Evolutionary conservation across 2,888 invertebrate species (phyloP).

Genomic region (Leptinotarsa tumamoca): DNA sequence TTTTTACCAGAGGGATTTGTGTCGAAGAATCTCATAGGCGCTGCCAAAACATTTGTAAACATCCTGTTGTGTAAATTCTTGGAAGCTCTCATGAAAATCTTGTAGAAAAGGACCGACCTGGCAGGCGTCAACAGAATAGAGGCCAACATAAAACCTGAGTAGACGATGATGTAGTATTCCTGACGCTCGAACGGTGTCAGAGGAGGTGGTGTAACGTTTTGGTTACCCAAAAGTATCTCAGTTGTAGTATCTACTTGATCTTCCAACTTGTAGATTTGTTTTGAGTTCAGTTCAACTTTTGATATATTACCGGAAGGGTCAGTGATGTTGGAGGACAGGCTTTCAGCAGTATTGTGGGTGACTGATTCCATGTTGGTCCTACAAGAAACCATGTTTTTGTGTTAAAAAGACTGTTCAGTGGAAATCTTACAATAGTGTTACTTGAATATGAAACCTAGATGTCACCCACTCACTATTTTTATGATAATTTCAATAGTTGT

Average conservation of each 20-base stretch:
- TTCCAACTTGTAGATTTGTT: neutral
- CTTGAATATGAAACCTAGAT: too few species aligned
- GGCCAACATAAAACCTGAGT: constrained; percentile 71
- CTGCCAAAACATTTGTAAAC: constrained; percentile 80
- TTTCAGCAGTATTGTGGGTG: neutral
- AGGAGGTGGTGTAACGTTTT: constrained; percentile 53
- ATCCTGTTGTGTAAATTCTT: constrained; percentile 81
- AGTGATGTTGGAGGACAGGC: constrained; percentile 3
- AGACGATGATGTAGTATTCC: constrained; percentile 69
- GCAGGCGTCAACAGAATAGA: constrained; percentile 74
- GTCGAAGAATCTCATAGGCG: constrained; percentile 87
- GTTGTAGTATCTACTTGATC: neutral
- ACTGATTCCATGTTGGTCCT: constrained; percentile 67
- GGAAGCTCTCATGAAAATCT: constrained; percentile 81
- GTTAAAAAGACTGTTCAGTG: neutral
- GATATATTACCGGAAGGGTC: neutral
- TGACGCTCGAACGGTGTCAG: neutral
- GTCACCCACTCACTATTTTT: too few species aligned
- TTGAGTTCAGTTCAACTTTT: neutral
- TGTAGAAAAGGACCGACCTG: constrained; percentile 79
- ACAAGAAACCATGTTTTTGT: constrained; percentile 25
- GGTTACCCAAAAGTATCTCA: neutral
- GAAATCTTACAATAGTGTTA: neutral
- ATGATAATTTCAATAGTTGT: too few species aligned
- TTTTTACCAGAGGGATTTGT: constrained; percentile 79